Percentiles rank a stretch among this genome's conserved stretches.
These are phyloP conservation scores for Crambe crambe DNA, from an alignment of 37 sponge, comb jelly and placozoan species.

Conservation along the genomic window DNA sequence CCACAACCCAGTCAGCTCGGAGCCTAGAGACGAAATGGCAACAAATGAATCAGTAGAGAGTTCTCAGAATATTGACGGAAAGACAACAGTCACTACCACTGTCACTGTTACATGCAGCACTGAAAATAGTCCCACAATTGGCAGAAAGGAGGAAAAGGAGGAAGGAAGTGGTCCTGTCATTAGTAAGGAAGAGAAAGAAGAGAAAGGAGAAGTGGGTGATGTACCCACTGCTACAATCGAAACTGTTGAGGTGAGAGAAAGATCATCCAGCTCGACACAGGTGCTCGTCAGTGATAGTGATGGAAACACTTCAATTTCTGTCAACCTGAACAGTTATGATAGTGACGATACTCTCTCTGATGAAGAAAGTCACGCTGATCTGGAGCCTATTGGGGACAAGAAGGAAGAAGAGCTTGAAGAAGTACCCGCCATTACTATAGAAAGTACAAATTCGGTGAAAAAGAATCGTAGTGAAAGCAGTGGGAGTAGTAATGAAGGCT, in stretches of 20 bases:
- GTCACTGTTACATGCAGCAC: background rate
- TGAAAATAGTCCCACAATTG: background rate
- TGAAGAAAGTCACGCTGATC: background rate
- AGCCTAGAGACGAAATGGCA: background rate
- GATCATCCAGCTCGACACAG: background rate
- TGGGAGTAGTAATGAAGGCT: background rate
- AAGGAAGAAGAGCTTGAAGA: background rate
- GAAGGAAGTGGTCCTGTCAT: background rate
- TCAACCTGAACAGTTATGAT: background rate
- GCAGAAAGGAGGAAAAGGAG: background rate
- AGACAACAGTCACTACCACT: background rate
- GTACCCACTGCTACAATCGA: background rate
- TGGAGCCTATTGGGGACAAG: background rate
- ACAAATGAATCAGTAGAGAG: background rate
- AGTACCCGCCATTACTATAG: background rate
- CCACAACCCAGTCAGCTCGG: background rate
- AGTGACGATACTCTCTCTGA: slow-evolving; percentile 7
- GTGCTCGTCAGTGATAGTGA: background rate
- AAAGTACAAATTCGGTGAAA: background rate
- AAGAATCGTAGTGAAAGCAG: background rate
- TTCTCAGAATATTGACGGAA: background rate
- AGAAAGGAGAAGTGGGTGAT: slow-evolving; percentile 3
- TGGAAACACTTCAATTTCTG: background rate
- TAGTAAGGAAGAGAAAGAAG: background rate
- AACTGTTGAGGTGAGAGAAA: background rate